These are phyloP conservation scores for Liodrosophila aerea DNA, from an alignment of 2,888 invertebrate genomes.

Conservation along the genomic window DNA sequence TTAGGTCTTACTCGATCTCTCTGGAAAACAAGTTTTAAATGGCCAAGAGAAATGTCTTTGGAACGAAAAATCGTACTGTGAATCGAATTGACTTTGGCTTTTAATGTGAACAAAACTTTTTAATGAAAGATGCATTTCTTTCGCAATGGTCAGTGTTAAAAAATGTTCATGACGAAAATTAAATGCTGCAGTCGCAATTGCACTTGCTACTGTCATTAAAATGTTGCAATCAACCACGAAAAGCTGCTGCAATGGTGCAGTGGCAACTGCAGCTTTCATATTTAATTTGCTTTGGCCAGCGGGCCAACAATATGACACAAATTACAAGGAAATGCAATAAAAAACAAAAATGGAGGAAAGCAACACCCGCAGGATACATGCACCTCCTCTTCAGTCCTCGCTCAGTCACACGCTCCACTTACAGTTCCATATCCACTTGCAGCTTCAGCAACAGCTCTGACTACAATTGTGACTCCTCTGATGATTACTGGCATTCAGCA, in stretches of 20 bases:
- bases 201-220: slow-evolving; percentile 68
- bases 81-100: no score
- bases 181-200: slow-evolving; percentile 49
- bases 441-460: slow-evolving; percentile 5
- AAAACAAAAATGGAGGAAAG: slow-evolving; percentile 27
- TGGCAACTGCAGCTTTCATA: slow-evolving; percentile 41
- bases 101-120: no score
- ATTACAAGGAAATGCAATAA: slow-evolving; percentile 72
- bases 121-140: background rate
- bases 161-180: slow-evolving; percentile 12
- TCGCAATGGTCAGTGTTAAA: background rate
- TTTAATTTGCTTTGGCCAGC: slow-evolving; percentile 58
- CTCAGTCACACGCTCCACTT: background rate
- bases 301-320: slow-evolving; percentile 70
- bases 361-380: slow-evolving; percentile 34
- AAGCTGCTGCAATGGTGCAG: slow-evolving; percentile 41
- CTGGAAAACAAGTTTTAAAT: no score
- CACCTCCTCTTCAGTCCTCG: background rate
- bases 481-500: slow-evolving; percentile 67
- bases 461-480: slow-evolving; percentile 24
- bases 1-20: no score
- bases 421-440: slow-evolving; percentile 5
- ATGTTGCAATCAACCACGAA: slow-evolving; percentile 51
- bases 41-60: no score
- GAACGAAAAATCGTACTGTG: no score